Evolutionary conservation across 1,140 invertebrate species (phyloP), one percentile per base, ranked within the genome.

Genomic region (Rhyacophila brunnea): DNA sequence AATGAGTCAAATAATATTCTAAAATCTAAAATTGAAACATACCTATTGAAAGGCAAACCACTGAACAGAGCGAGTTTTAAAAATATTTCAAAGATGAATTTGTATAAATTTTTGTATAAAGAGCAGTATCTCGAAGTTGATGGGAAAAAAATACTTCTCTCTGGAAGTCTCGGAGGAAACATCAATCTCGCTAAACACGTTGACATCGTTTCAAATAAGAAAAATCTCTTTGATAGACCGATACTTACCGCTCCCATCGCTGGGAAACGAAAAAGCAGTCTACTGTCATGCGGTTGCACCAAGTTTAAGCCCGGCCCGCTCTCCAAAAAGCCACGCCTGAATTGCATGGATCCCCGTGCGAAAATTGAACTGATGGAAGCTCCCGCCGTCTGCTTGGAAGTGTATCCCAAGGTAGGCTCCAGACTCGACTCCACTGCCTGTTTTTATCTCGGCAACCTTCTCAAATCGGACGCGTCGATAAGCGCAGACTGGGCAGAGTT

Each of bases 271-370:
- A 58, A 57, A 58, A 60, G 35, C 35, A 48, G 59, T 34, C 56
- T 63, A 32, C n/a, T 62, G 42, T 23, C 44, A 20, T 46, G 28
- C 5, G 32, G 50, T 9, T 53, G 57, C 53, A n/a, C 56, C 23
- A 51, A 40, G 10, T 74, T 74, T 35, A 71, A 68, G 58, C 71
- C 74, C 11, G 74, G 73, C 14, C 74, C 74, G 6, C 60, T 77
- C 19, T 66, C 65, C 35, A 71, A 68, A 58, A 77, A 77, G 62
- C 36, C 47, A n/a, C 10, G 48, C 7, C 59, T 76, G 23, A 68
- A 74, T 61, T 47, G 66, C 7, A 36, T 17, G n/a, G 53, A 55
- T 9, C 58, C 53, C n/a, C 48, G 56, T 23, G 34, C 13, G 72
- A 69, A 67, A 5, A 47, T 69, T 15, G 44, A 65, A 46, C n/a